These are phyloP conservation scores for Syritta pipiens DNA, from an alignment of 2,888 invertebrate genomes.

Conservation along the genomic window DNA sequence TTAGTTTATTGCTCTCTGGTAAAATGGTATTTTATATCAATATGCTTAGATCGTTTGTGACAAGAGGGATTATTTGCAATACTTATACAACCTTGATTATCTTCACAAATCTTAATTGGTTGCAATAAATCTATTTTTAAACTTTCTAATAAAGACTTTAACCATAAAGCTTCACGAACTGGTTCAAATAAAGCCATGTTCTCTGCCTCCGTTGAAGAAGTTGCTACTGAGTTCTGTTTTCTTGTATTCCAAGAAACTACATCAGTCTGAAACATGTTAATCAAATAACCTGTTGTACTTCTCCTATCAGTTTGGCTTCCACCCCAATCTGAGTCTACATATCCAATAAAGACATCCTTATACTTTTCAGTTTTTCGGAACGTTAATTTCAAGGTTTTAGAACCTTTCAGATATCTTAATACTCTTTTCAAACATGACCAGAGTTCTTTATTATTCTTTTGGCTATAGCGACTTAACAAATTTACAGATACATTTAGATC, in stretches of 20 bases:
- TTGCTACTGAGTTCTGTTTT: conserved; percentile 11
- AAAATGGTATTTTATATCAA: conserved; percentile 33
- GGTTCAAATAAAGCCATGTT: conserved; percentile 18
- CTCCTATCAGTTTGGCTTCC: conserved; percentile 13
- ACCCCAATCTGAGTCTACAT: conserved; percentile 28
- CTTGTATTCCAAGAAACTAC: conserved; percentile 13
- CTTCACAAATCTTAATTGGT: not conserved
- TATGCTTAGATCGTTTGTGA: conserved; percentile 70
- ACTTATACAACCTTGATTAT: conserved; percentile 4
- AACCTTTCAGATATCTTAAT: conserved; percentile 1
- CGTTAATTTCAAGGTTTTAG: conserved; percentile 1
- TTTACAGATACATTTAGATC: not conserved
- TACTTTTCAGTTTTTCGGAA: not conserved
- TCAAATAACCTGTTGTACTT: conserved; percentile 23
- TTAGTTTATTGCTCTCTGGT: conserved; percentile 38
- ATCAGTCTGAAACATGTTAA: conserved; percentile 18
- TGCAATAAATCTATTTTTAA: not conserved
- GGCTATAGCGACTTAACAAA: not conserved
- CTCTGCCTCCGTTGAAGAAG: not conserved
- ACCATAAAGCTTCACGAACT: conserved; percentile 13
- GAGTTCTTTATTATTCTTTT: not conserved
- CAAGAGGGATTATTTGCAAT: not conserved
- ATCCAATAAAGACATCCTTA: conserved; percentile 10
- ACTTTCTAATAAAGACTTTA: not conserved
- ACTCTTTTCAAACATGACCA: not conserved